Base-by-base conservation (phyloP, 1,140 invertebrate species). In the Ylistrum balloti region DNA sequence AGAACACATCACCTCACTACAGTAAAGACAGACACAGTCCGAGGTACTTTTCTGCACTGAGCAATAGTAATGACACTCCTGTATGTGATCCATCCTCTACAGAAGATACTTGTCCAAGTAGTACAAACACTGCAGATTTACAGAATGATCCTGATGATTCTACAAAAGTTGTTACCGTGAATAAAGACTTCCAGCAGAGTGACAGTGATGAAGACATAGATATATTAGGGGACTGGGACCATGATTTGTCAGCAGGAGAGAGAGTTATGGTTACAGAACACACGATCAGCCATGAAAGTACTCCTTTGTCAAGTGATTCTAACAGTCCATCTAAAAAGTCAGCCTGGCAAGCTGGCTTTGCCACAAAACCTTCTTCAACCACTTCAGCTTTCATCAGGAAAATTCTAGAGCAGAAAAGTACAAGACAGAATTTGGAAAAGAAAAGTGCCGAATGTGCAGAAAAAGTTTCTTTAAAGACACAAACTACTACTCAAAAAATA, bases 291-390 rank as follows among this genome's bases (percentile, higher is more conserved):
- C 56, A 74, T 74, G n/a, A 74, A 22, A 74, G 22, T 74, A 17
- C 56, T 3, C 5, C 56, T 74, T n/a, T 74, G 22, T 74, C 22
- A 28, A 74, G n/a, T 74, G 56, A 28, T 28, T 74, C 56, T 3
- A 28, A n/a, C 28, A 74, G 56, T 74, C 56, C 45, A 17, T 48
- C 56, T 28, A 74, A 74, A 74, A 74, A n/a, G 56, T 28, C 56
- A 74, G 56, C 56, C n/a, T 74, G 56, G 56, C 56, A 74, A 28
- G n/a, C 56, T 28, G 56, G 56, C n/a, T 74, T 74, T 74, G 56
- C 56, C n/a, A 74, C 56, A n/a, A 74, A 74, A 11, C 56, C 56
- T 74, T 74, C 56, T n/a, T 74, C 56, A 11, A 74, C 56, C 56
- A 74, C 56, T 3, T 74, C 56, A n/a, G 56, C 56, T 74, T 74